These are phyloP conservation scores for Botia kubotai DNA, from an alignment of 2,797 vertebrate genomes.

Conservation along the genomic window DNA sequence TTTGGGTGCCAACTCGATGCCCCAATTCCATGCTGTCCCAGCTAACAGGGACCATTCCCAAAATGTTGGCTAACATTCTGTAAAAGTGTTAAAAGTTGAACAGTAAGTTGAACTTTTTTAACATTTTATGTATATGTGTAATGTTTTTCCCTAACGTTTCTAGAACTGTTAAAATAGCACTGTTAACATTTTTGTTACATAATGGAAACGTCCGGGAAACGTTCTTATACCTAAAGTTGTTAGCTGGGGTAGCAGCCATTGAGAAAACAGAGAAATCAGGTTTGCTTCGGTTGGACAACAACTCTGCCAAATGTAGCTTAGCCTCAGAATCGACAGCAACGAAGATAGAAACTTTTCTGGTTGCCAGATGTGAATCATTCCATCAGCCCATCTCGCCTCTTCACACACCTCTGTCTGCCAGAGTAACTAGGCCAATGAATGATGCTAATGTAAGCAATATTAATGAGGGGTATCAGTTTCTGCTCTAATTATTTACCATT, in stretches of 20 bases:
- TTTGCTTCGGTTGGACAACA: constrained; percentile 17
- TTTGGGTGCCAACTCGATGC: constrained; percentile 42
- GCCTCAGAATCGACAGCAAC: not conserved
- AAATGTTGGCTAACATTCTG: too few species aligned
- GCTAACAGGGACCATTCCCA: too few species aligned
- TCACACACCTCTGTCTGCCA: constrained; percentile 48
- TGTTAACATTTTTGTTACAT: too few species aligned
- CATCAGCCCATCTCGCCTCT: constrained; percentile 2
- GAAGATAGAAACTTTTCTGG: constrained; percentile 23
- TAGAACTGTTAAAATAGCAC: too few species aligned
- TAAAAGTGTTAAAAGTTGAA: too few species aligned
- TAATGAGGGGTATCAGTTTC: constrained; percentile 72
- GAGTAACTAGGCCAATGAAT: constrained; percentile 70
- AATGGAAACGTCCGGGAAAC: too few species aligned
- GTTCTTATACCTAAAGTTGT: too few species aligned
- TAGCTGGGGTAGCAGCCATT: constrained; percentile 27
- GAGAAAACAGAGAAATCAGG: constrained; percentile 41
- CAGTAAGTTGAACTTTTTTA: too few species aligned
- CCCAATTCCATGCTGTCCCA: constrained; percentile 45
- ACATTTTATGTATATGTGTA: too few species aligned
- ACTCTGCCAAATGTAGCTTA: constrained; percentile 26
- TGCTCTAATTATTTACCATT: constrained; percentile 76
- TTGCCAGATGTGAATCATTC: constrained; percentile 48
- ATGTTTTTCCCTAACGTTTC: too few species aligned
- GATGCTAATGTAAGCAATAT: constrained; percentile 70